phyloP scores from a whole-genome alignment of 2,113 vertebrate genomes.

The Eleginops maclovinus region DNA sequence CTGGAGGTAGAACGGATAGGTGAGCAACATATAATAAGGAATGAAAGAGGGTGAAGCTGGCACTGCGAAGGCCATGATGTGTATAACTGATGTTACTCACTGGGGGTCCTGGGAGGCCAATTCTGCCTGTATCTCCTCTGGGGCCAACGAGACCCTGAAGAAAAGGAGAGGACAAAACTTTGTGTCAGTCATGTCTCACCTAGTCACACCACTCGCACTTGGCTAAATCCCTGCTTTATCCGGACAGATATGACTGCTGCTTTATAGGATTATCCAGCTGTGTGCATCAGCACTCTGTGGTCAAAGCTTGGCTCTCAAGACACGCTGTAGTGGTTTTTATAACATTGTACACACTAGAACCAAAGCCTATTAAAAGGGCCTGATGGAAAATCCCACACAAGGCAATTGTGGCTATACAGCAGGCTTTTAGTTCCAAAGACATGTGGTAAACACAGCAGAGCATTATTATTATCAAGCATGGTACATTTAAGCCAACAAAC shows the following conservation, averaged over 20 bases:
- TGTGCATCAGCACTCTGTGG: conserved; percentile 72
- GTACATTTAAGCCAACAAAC: conserved; percentile 56
- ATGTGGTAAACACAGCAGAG: conserved; percentile 57
- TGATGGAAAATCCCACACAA: conserved; percentile 62
- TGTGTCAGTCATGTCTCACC: conserved; percentile 60
- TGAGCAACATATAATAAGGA: conserved; percentile 13
- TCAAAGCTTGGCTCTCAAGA: conserved; percentile 65
- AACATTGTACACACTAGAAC: conserved; percentile 65
- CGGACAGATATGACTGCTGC: conserved; percentile 57
- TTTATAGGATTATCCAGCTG: conserved; percentile 77
- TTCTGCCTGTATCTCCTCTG: conserved; percentile 84
- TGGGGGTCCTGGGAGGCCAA: conserved; percentile 85
- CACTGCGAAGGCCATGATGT: conserved; percentile 3
- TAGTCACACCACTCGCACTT: conserved; percentile 49
- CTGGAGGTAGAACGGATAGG: conserved; percentile 69
- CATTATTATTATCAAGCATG: conserved; percentile 56
- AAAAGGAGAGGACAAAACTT: conserved; percentile 46
- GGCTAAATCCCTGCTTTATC: conserved; percentile 54
- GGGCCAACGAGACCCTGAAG: conserved; percentile 84
- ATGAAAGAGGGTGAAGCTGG: conserved; percentile 5
- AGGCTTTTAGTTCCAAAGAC: conserved; percentile 58
- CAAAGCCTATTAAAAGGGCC: conserved; percentile 73
- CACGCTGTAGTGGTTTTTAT: conserved; percentile 67
- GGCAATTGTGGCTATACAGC: conserved; percentile 44
- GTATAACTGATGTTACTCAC: conserved; percentile 78